Evolutionary conservation across 2,113 vertebrate genomes (phyloP).

Genomic region (Cyanistes caeruleus): DNA sequence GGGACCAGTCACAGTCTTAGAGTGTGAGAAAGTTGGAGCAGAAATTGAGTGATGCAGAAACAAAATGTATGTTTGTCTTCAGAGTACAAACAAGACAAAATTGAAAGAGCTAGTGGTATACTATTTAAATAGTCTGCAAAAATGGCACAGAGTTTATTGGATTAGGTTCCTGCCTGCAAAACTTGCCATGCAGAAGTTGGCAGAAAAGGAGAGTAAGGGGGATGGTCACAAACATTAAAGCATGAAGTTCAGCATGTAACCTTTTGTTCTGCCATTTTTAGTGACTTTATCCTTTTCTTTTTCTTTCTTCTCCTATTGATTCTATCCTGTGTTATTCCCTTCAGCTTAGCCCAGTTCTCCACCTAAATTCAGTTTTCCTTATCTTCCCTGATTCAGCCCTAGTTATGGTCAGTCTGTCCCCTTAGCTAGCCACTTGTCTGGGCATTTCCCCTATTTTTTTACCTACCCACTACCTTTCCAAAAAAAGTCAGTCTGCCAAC

Average conservation of each 20-base stretch:
- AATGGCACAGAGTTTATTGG: neutral
- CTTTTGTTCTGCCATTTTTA: slow-evolving; percentile 29
- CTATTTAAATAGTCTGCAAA: neutral
- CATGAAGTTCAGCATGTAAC: slow-evolving; percentile 50
- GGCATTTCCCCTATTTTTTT: neutral
- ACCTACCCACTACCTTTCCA: slow-evolving; percentile 18
- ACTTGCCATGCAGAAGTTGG: neutral
- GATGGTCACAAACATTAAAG: neutral
- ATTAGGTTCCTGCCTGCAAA: neutral
- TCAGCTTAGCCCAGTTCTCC: neutral
- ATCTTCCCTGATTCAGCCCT: slow-evolving; percentile 17
- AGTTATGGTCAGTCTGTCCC: neutral
- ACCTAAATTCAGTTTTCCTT: slow-evolving; percentile 15
- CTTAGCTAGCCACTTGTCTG: slow-evolving; percentile 13
- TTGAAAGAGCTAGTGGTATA: neutral
- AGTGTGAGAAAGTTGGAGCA: neutral
- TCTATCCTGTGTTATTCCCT: slow-evolving; percentile 53
- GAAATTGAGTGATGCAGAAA: neutral
- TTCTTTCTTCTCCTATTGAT: slow-evolving; percentile 55
- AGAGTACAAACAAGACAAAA: neutral
- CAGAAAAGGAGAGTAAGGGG: neutral
- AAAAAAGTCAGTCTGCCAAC: slow-evolving; percentile 22
- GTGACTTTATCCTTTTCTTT: slow-evolving; percentile 65
- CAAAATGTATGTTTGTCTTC: neutral
- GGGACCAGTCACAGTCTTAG: neutral